Base-by-base conservation (phyloP, 1,140 invertebrate genomes). In the Chlorops oryzae region DNA sequence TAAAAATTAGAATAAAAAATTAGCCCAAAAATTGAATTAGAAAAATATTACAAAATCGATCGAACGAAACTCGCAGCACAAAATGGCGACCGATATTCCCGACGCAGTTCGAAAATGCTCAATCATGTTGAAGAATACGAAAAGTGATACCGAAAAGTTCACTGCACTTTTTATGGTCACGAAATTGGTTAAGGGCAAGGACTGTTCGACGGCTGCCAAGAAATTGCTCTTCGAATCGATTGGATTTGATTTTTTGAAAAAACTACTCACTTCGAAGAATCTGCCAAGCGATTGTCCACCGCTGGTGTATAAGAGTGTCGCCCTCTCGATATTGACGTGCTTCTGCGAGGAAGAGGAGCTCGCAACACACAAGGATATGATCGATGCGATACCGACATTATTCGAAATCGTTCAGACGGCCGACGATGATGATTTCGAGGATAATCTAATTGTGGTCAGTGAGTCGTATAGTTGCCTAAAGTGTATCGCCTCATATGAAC, bases 121-220 rank as follows among this genome's bases (percentile, higher is more conserved):
- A 41, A 77, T 79, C 18, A 82, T 90, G 47, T 71, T 93, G 47
- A 84, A 88, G 65, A 78, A 79, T 59, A 86, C 89, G 1, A 80
- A 80, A 49, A 86, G 80, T 59, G 90, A 93, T 72, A 92, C 88
- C 0, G 90, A 94, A 74, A 93, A 92, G 73, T 91, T 94, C 72
- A 90, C 90, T 6, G 88, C 85, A 1, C 75, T 94, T 2, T 91
- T 93, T 65, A 85, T 93, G 83, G 88, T 93, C 22, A 91, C 90
- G 1, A 92, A 93, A 72, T 63, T 92, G 42, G 81, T 92, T 6
- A 88, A 89, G 69, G 82, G 81, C 47, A 85, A 86, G 61, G 84
- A 91, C 56, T 87, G 88, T 61, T 83, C 81, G 50, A 67, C 81
- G 2, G 70, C 74, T 9, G 79, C 81, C 7, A 89, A 88, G 59